A percentile compares a stretch with the other conserved stretches of the same genome.
Evolutionary conservation across 2,888 invertebrate genomes (phyloP).

Genomic region (Pristionchus japonicus): DNA sequence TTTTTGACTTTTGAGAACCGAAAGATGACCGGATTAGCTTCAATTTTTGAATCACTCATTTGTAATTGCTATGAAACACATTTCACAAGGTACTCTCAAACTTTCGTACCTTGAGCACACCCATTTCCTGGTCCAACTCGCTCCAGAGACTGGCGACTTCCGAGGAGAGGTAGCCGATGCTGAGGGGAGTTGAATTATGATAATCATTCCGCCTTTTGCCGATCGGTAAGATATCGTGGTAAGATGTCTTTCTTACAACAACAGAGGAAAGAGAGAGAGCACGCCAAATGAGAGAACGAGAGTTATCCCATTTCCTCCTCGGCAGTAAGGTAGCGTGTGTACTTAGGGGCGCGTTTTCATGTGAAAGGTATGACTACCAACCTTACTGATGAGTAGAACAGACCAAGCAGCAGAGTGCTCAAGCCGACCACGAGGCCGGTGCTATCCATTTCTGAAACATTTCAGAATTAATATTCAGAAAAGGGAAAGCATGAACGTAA

Average conservation of each 20-base stretch:
- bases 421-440: background rate
- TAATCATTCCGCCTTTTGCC: too few species aligned
- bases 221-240: background rate
- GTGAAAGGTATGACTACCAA: background rate
- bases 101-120: conserved; percentile 1
- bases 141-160: conserved; percentile 6
- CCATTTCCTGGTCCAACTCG: conserved; percentile 37
- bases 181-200: background rate
- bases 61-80: background rate
- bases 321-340: too few species aligned
- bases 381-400: background rate
- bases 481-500: background rate
- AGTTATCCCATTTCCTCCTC: too few species aligned
- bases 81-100: background rate
- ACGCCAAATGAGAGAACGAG: too few species aligned
- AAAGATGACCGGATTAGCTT: too few species aligned
- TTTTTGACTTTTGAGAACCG: background rate
- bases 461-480: background rate
- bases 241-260: too few species aligned
- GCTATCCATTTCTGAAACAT: conserved; percentile 1
- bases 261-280: too few species aligned
- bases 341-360: too few species aligned
- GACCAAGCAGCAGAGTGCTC: background rate
- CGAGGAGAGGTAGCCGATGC: background rate
- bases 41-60: too few species aligned